Conservation (phyloP, 2,888 invertebrate genomes). For the Cepaea hortensis region DNA sequence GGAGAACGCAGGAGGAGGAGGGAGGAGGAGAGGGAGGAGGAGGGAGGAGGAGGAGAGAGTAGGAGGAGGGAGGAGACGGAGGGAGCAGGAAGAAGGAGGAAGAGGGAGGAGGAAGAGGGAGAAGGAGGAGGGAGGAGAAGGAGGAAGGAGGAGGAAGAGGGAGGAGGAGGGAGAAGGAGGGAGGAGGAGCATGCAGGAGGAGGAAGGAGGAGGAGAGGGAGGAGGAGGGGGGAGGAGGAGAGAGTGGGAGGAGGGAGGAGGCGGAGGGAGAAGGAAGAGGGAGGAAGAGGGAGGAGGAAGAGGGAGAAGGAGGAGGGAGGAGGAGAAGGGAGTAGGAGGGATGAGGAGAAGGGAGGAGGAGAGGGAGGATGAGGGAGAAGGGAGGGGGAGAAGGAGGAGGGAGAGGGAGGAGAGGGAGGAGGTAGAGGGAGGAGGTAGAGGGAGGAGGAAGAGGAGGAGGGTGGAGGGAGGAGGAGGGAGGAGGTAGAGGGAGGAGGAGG, state of each 20-base stretch:
- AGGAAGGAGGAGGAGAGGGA: neutral
- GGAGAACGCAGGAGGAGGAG: neutral
- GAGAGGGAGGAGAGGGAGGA: conserved; percentile 18
- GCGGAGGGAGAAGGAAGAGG: too few species aligned
- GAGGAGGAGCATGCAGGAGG: too few species aligned
- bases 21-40: neutral
- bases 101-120: neutral
- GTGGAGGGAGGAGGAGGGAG: neutral
- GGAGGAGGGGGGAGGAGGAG: neutral
- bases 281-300: neutral
- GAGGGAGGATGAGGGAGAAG: too few species aligned
- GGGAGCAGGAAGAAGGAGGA: too few species aligned
- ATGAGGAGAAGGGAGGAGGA: too few species aligned
- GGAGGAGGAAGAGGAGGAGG: too few species aligned
- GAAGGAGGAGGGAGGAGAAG: neutral
- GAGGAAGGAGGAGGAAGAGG: neutral
- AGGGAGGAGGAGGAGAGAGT: neutral
- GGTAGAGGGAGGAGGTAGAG: conserved; percentile 16
- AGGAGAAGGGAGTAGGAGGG: too few species aligned
- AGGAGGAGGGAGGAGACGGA: too few species aligned
- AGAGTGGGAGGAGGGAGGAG: too few species aligned
- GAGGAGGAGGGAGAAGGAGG: neutral
- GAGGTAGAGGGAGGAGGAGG: neutral
- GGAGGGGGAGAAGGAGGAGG: neutral
- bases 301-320: neutral